Evolutionary conservation across 1,140 invertebrate species (phyloP).

Genomic region (Lordiphosa mommai): DNA sequence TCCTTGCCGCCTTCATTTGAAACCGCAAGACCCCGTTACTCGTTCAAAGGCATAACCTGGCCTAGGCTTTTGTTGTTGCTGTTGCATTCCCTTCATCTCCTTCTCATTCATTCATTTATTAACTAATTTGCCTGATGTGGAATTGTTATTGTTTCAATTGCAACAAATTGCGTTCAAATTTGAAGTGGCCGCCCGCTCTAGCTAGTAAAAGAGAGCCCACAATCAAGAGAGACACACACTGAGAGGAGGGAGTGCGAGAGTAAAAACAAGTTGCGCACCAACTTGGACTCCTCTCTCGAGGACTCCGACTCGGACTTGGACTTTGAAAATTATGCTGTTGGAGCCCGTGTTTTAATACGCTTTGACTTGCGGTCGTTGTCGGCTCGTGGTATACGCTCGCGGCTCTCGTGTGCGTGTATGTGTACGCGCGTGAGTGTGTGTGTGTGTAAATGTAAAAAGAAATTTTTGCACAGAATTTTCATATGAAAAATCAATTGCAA

Average conservation of each 20-base stretch:
- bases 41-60: slow-evolving; percentile 32
- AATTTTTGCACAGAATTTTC: slow-evolving; percentile 75
- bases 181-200: slow-evolving; percentile 21
- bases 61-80: slow-evolving; percentile 23
- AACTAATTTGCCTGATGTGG: slow-evolving; percentile 65
- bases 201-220: background rate
- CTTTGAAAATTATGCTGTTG: slow-evolving; percentile 36
- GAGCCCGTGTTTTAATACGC: slow-evolving; percentile 72
- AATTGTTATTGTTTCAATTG: slow-evolving; percentile 77
- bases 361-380: slow-evolving; percentile 72
- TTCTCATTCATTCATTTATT: slow-evolving; percentile 62
- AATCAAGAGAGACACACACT: slow-evolving; percentile 1
- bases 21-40: slow-evolving; percentile 10
- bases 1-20: slow-evolving; percentile 5
- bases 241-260: slow-evolving; percentile 8
- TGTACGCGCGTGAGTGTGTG: slow-evolving; percentile 18
- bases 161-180: slow-evolving; percentile 62
- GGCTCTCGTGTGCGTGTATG: slow-evolving; percentile 9
- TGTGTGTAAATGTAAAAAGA: slow-evolving; percentile 50
- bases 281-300: slow-evolving; percentile 17
- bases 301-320: slow-evolving; percentile 35
- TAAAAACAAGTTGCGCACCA: slow-evolving; percentile 37
- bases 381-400: slow-evolving; percentile 52
- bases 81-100: background rate
- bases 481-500: slow-evolving; percentile 63